phyloP scores from a whole-genome alignment of 1,140 invertebrate species.

The Berghia stephanieae region DNA sequence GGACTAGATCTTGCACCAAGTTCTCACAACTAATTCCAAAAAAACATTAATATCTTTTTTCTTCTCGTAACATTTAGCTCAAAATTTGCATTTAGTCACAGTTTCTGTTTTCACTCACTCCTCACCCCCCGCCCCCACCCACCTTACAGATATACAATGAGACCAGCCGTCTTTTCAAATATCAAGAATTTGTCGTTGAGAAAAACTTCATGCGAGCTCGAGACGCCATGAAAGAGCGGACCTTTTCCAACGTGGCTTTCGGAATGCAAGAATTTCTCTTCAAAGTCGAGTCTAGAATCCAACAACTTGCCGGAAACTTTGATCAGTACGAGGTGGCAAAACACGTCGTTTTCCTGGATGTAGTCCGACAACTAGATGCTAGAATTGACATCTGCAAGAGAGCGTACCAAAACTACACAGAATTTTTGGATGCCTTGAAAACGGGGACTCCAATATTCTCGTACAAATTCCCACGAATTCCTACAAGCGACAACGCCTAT shows the following conservation, averaged over 20 bases:
- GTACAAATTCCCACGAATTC: too few species aligned
- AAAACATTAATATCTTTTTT: too few species aligned
- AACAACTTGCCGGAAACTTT: not conserved
- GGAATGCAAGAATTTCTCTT: conserved; percentile 33
- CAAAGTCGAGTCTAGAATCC: conserved; percentile 3
- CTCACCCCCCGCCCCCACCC: too few species aligned
- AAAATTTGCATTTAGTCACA: too few species aligned
- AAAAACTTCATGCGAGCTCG: conserved; percentile 40
- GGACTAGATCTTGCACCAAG: too few species aligned
- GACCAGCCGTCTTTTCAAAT: conserved; percentile 27
- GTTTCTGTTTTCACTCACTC: too few species aligned
- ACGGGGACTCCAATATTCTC: conserved; percentile 36
- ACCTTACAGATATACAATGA: conserved; percentile 17
- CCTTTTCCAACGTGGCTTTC: conserved; percentile 25
- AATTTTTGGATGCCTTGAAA: conserved; percentile 25
- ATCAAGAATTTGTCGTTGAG: conserved; percentile 34
- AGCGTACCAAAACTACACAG: conserved; percentile 37
- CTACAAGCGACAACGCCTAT: too few species aligned
- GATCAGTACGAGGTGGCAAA: not conserved
- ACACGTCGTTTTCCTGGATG: conserved; percentile 28
- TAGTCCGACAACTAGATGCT: conserved; percentile 12
- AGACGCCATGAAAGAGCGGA: conserved; percentile 43
- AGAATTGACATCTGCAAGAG: conserved; percentile 29
- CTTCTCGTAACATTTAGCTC: too few species aligned
- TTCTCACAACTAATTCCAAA: too few species aligned